Base-by-base conservation (phyloP, 2,797 vertebrate species). In the Mus caroli region DNA sequence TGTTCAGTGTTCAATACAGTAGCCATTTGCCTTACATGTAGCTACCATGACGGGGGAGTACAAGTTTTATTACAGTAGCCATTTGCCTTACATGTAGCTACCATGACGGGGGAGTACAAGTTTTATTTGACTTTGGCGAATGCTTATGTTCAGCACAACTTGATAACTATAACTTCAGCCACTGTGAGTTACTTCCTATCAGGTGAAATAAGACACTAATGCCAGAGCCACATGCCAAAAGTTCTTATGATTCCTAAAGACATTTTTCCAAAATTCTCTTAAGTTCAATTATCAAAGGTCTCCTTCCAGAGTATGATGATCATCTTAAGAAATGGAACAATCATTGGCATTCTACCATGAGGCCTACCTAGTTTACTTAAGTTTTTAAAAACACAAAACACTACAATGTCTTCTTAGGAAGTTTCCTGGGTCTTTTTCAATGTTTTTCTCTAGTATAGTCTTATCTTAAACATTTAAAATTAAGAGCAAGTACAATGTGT, bases 361-460 rank as follows among this genome's bases (percentile, higher is more conserved):
- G 94, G 77, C 9, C 46, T 46, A 46, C 46, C 46, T 20, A 69
- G 58, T 88, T 94, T 73, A 83, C 52, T 67, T 67, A 89, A 12
- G 50, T 10, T 50, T 11, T 92, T 46, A 71, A 71, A 71, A 71
- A 71, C 50, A 37, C n/a, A 37, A 67, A 80, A 94, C 60, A 77
- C 10, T 85, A 91, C n/a, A n/a, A 88, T 88, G 37, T 50, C 92
- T 94, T 90, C 78, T 89, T 64, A 92, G 11, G 86, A 75, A 19
- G n/a, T 40, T 78, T 92, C 43, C 43, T 88, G 40, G n/a, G 89
- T 88, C 56, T 75, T 94, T 80, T 84, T 52, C 50, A 67, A 31
- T 73, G 37, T 20, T 96, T 89, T 96, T 87, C 43, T 96, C 37
- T 94, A 78, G 67, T 77, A 92, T 14, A 78, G 77, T 90, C 75